phyloP scores from a whole-genome alignment of 2,797 vertebrate genomes.

The Manis pentadactyla region DNA sequence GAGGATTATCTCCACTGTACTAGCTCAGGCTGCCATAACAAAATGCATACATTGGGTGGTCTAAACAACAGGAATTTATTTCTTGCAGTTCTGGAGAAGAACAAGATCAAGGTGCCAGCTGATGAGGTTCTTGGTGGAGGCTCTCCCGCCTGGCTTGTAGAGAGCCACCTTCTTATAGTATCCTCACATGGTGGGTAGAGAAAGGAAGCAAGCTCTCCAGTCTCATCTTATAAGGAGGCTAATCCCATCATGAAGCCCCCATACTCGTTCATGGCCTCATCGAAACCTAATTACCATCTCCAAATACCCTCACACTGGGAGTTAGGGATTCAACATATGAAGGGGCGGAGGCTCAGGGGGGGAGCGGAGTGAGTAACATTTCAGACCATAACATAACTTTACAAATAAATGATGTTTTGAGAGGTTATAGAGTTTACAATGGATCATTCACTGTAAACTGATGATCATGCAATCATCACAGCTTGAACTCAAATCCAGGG shows the following conservation, averaged over 20 bases:
- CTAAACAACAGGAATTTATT: slow-evolving; percentile 47
- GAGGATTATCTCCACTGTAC: not conserved
- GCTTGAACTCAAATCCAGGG: not conserved
- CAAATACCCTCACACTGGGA: not conserved
- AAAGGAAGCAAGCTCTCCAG: not conserved
- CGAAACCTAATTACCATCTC: not conserved
- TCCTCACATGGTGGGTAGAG: not conserved
- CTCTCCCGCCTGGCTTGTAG: not conserved
- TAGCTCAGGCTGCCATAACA: not conserved
- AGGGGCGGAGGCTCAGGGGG: not conserved
- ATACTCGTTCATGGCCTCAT: not conserved
- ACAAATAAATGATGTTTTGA: slow-evolving; percentile 31
- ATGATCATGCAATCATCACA: not conserved
- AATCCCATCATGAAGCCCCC: not conserved
- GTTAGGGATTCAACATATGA: not conserved
- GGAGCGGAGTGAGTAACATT: not conserved
- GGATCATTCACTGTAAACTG: not conserved
- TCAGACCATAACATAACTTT: not conserved
- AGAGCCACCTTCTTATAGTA: not conserved
- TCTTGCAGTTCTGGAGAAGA: not conserved
- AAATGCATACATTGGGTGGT: not conserved
- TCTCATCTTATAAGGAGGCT: not conserved
- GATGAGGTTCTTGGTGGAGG: not conserved
- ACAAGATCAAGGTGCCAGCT: not conserved
- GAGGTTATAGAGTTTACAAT: not conserved